Evolutionary conservation across 2,797 vertebrate genomes (phyloP), one percentile per base, ranked within the genome.

Genomic region (Galago senegalensis): DNA sequence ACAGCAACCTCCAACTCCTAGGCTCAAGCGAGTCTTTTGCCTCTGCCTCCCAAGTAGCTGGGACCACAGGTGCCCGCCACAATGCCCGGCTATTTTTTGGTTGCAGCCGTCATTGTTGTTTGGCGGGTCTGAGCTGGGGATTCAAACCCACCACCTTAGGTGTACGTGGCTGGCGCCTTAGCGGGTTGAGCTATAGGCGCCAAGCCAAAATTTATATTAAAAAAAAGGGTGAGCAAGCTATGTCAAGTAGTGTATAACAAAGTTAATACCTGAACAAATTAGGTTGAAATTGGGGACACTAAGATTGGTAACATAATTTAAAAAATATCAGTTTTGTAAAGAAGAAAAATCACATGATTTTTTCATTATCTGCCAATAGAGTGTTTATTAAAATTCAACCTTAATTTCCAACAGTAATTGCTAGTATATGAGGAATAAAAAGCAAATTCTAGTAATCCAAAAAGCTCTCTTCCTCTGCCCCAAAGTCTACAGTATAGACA

Each of bases 141-240:
- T 34, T 34, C 34, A 34, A 34, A 34, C 34, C 34, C 34, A 34
- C 34, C 34, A 34, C 34, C 34, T 34, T 34, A 34, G 34, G 34
- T 34, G 34, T 34, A 34, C 34, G 34, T 34, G 34, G 34, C 34
- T 34, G 34, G 34, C 34, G 34, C 34, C 34, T 34, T 34, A 34
- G 34, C 34, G 2, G 34, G 34, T 34, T 34, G 34, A 34, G 34
- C 34, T 34, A 34, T 34, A 34, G 34, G 34, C 34, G 34, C 34
- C 34, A 2, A 34, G 34, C 34, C 34, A 34, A 34, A 34, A 34
- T 34, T 34, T 34, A 34, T 89, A 93, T 86, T 89, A 7, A 89
- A 96, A 79, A 79, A 80, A 86, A 92, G 73, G 69, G 85, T 56
- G 73, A 91, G 7, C 40, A 96, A 84, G 16, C 43, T 87, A 85